These are phyloP conservation scores for Lasaia peninsularis DNA, from an alignment of 1,140 invertebrate genomes.

Conservation along the genomic window DNA sequence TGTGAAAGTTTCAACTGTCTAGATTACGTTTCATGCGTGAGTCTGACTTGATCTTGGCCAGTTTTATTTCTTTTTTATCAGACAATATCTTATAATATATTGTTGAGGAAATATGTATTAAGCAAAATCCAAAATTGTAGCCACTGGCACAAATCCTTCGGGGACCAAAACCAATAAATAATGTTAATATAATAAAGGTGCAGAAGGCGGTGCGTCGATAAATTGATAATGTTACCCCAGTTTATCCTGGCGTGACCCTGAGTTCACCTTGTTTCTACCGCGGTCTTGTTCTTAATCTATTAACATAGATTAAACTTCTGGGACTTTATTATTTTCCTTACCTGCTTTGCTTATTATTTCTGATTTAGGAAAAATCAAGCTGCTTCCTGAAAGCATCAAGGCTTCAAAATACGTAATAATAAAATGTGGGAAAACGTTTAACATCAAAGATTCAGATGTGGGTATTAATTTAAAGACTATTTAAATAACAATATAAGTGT, in stretches of 20 bases:
- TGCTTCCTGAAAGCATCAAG: too few species aligned
- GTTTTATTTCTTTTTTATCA: too few species aligned
- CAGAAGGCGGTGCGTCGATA: conserved; percentile 13
- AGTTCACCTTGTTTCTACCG: conserved; percentile 4
- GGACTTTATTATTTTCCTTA: not conserved
- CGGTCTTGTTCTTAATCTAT: conserved; percentile 1
- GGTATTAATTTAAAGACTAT: too few species aligned
- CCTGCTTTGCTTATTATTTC: not conserved
- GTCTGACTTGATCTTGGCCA: too few species aligned
- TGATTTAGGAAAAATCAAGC: too few species aligned
- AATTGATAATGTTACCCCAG: conserved; percentile 19
- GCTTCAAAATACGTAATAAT: too few species aligned
- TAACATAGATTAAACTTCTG: not conserved
- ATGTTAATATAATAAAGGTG: conserved; percentile 5
- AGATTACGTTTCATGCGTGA: too few species aligned
- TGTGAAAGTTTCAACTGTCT: too few species aligned
- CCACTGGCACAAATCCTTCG: not conserved
- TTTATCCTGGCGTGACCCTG: conserved; percentile 14
- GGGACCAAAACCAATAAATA: conserved; percentile 15
- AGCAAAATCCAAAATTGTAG: not conserved
- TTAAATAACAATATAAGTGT: too few species aligned
- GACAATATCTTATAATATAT: too few species aligned
- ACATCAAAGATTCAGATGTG: too few species aligned
- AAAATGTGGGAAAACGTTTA: too few species aligned
- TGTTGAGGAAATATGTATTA: not conserved